phyloP scores from a whole-genome alignment of 2,888 invertebrate species.

The Peribatodes rhomboidaria region DNA sequence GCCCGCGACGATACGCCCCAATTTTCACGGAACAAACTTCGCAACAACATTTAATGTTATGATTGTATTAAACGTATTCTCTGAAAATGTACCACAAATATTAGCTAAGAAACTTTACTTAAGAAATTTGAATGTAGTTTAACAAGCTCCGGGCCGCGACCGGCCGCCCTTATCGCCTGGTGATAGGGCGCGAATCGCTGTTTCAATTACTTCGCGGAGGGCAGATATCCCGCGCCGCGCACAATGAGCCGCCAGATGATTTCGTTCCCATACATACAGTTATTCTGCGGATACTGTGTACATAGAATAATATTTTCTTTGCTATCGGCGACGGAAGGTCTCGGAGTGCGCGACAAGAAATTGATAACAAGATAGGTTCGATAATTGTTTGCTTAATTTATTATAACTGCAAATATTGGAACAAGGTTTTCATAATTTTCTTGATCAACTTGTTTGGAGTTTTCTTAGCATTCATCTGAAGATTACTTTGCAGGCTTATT shows the following conservation, averaged over 20 bases:
- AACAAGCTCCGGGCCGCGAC: slow-evolving; percentile 31
- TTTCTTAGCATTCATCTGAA: background rate
- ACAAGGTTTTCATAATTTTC: slow-evolving; percentile 20
- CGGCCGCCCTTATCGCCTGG: slow-evolving; percentile 46
- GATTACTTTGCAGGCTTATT: background rate
- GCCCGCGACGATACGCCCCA: slow-evolving; percentile 23
- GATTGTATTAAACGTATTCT: slow-evolving; percentile 75
- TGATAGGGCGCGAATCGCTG: slow-evolving; percentile 49
- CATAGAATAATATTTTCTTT: slow-evolving; percentile 61
- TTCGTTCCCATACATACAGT: slow-evolving; percentile 67
- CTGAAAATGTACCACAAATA: slow-evolving; percentile 73
- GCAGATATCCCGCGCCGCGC: slow-evolving; percentile 52
- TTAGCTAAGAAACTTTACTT: slow-evolving; percentile 72
- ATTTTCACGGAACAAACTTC: slow-evolving; percentile 56
- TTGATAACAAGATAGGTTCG: slow-evolving; percentile 39
- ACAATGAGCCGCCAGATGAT: slow-evolving; percentile 67
- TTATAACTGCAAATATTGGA: slow-evolving; percentile 28
- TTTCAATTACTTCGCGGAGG: slow-evolving; percentile 35
- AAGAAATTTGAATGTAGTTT: slow-evolving; percentile 56
- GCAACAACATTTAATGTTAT: slow-evolving; percentile 72
- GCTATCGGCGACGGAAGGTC: slow-evolving; percentile 37
- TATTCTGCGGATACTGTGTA: slow-evolving; percentile 56
- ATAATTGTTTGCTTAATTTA: slow-evolving; percentile 40
- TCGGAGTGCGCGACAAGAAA: slow-evolving; percentile 46
- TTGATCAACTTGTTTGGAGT: slow-evolving; percentile 1